Evolutionary conservation across 2,797 vertebrate genomes (phyloP).

Genomic region (Melanotaenia trifasciata): DNA sequence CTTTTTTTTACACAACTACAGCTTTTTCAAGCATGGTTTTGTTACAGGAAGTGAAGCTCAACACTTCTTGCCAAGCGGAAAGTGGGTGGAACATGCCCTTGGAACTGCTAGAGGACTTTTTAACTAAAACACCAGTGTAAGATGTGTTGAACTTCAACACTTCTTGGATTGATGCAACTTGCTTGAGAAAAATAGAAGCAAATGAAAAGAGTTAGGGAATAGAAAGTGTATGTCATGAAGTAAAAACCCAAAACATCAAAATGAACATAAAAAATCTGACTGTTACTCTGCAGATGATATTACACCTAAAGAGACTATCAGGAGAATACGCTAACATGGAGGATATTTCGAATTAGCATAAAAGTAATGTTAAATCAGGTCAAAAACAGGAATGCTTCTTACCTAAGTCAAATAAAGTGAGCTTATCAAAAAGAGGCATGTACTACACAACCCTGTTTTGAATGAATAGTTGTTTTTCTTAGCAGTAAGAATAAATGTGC

Average conservation of each 20-base stretch:
- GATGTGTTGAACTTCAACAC: neutral
- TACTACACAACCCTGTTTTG: neutral
- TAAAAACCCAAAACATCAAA: constrained; percentile 7
- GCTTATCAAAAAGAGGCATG: neutral
- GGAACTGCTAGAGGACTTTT: constrained; percentile 25
- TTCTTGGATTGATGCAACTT: neutral
- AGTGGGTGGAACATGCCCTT: constrained; percentile 8
- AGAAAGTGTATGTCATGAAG: neutral
- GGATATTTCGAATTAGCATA: too few species aligned
- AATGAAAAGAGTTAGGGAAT: constrained; percentile 7
- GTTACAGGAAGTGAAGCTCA: neutral
- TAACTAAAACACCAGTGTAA: constrained; percentile 13
- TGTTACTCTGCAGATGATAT: neutral
- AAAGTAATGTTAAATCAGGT: neutral
- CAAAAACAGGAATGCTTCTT: neutral
- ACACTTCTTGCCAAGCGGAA: constrained; percentile 16
- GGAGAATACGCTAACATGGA: neutral
- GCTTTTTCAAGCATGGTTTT: neutral
- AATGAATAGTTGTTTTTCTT: constrained; percentile 1
- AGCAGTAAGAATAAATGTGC: constrained; percentile 2
- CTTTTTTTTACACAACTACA: neutral
- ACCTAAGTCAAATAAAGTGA: neutral
- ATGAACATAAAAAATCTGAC: neutral
- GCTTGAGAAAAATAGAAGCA: neutral
- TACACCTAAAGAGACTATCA: neutral